These are phyloP conservation scores for Hydra vulgaris DNA, from an alignment of 30 jellyfish, hydroid and myxozoan genomes.

Conservation along the genomic window DNA sequence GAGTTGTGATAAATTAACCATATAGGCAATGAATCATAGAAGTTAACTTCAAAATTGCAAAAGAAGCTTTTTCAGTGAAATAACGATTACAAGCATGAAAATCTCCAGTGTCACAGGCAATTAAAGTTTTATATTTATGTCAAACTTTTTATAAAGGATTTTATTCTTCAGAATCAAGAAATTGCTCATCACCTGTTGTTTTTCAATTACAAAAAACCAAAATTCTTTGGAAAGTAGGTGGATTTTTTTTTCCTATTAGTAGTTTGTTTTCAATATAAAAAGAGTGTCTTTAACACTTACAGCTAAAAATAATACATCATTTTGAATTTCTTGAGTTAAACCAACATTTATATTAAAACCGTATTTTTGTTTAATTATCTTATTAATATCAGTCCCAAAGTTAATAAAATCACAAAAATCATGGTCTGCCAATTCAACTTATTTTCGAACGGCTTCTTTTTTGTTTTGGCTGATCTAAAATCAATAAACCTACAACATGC, in stretches of 20 bases:
- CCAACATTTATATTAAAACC: not conserved
- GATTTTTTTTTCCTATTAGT: not conserved
- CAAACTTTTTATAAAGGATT: not conserved
- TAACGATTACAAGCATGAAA: not conserved
- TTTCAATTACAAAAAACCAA: not conserved
- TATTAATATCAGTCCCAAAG: too few species aligned
- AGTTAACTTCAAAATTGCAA: not conserved
- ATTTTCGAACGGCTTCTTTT: too few species aligned
- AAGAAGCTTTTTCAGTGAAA: conserved; percentile 1
- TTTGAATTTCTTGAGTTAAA: not conserved
- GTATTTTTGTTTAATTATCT: too few species aligned
- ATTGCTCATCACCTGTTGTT: not conserved
- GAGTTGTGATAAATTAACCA: not conserved
- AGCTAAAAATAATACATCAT: not conserved
- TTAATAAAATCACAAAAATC: too few species aligned
- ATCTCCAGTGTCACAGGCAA: not conserved
- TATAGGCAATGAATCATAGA: not conserved
- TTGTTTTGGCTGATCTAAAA: too few species aligned
- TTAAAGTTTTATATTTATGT: not conserved
- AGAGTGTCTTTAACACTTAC: not conserved
- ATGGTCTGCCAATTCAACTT: too few species aligned
- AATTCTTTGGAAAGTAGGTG: not conserved
- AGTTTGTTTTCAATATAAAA: not conserved
- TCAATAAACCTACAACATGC: too few species aligned
- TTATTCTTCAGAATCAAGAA: not conserved